A percentile compares a stretch with the other conserved stretches of the same genome.
Evolutionary conservation across 2,888 invertebrate genomes (phyloP).

Genomic region (Brachyopa scutellaris): DNA sequence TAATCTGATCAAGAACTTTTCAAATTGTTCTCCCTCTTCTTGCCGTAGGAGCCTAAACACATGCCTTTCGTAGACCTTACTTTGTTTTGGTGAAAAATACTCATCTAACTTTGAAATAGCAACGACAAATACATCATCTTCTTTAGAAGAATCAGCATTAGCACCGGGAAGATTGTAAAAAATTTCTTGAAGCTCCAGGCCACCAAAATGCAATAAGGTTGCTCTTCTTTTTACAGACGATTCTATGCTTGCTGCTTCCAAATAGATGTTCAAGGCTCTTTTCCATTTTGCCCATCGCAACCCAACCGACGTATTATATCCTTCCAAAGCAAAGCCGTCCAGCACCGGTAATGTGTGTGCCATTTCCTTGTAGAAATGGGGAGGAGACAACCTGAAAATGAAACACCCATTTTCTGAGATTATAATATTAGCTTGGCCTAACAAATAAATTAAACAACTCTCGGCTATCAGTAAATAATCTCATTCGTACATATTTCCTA

Average conservation of each 20-base stretch:
- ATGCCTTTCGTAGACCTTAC: neutral
- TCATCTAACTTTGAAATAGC: conserved; percentile 4
- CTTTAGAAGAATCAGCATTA: conserved; percentile 6
- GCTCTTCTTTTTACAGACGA: conserved; percentile 3
- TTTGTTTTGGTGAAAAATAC: neutral
- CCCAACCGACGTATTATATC: neutral
- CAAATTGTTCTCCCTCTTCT: neutral
- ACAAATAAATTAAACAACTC: no score
- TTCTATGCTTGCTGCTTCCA: neutral
- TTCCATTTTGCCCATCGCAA: neutral
- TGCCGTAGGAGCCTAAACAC: neutral
- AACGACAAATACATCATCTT: conserved; percentile 3
- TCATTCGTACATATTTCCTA: no score
- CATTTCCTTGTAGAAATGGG: no score
- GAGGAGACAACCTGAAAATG: no score
- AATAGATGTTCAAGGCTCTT: neutral
- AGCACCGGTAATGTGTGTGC: neutral
- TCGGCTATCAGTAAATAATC: no score
- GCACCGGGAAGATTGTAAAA: conserved; percentile 14
- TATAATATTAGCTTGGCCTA: no score
- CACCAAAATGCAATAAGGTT: neutral
- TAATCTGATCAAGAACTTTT: neutral
- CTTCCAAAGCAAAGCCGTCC: neutral
- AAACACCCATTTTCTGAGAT: no score
- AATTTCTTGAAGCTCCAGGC: neutral